Evolutionary conservation across 2,888 invertebrate genomes (phyloP).

Genomic region (Sinelater perroti): DNA sequence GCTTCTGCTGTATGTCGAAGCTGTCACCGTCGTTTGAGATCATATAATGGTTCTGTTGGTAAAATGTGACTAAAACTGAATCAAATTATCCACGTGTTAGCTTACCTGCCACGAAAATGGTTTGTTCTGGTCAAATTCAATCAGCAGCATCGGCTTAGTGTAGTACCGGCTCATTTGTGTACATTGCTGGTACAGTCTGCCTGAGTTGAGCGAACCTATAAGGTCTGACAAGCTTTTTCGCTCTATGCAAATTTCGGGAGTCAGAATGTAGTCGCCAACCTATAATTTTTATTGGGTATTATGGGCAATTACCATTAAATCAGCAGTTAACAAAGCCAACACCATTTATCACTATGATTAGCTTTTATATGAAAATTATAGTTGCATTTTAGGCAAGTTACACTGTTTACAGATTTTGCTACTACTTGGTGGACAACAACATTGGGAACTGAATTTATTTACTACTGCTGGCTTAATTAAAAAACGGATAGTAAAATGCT

Average conservation of each 20-base stretch:
- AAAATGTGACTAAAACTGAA: slow-evolving; percentile 17
- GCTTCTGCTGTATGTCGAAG: slow-evolving; percentile 83
- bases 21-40: slow-evolving; percentile 79
- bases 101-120: slow-evolving; percentile 86
- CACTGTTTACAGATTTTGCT: too few species aligned
- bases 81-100: neutral
- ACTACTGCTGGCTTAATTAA: too few species aligned
- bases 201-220: slow-evolving; percentile 93
- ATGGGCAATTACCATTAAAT: too few species aligned
- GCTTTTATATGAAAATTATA: too few species aligned
- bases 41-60: slow-evolving; percentile 80
- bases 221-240: slow-evolving; percentile 96
- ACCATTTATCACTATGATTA: too few species aligned
- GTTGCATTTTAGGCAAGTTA: too few species aligned
- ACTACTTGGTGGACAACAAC: too few species aligned
- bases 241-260: slow-evolving; percentile 96
- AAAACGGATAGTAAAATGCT: too few species aligned
- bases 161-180: slow-evolving; percentile 93
- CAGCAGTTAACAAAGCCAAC: too few species aligned
- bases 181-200: slow-evolving; percentile 94
- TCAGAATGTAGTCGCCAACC: slow-evolving; percentile 98
- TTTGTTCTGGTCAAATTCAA: slow-evolving; percentile 95
- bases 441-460: too few species aligned
- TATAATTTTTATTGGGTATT: slow-evolving; percentile 55
- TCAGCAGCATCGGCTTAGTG: slow-evolving; percentile 86